These are phyloP conservation scores for Phoenicopterus ruber DNA, from an alignment of 2,113 vertebrate species.

Conservation along the genomic window DNA sequence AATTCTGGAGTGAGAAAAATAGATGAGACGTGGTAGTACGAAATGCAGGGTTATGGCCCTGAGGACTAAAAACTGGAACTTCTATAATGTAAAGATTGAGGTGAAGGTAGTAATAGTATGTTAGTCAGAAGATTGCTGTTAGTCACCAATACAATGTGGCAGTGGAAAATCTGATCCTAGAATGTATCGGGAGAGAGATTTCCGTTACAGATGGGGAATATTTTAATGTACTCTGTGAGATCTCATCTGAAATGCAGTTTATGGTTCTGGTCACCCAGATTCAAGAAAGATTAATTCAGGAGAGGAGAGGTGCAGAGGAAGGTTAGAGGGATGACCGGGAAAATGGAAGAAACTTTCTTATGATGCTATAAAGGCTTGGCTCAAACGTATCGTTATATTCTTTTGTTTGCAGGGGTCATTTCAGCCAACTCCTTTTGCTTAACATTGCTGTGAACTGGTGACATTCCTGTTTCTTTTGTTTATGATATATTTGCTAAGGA, in stretches of 20 bases:
- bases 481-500: not conserved
- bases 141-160: not conserved
- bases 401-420: not conserved
- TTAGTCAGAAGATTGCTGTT: not conserved
- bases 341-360: not conserved
- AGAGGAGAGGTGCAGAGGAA: not conserved
- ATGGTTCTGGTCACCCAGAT: not conserved
- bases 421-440: not conserved
- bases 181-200: not conserved
- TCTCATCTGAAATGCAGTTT: not conserved
- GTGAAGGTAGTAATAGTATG: not conserved
- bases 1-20: not conserved
- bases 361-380: not conserved
- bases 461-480: not conserved
- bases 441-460: not conserved
- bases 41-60: not conserved
- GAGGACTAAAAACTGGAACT: not conserved
- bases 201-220: not conserved
- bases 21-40: not conserved
- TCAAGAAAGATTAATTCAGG: not conserved
- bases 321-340: not conserved
- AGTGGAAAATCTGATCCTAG: not conserved
- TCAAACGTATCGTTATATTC: not conserved
- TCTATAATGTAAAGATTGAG: not conserved
- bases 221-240: not conserved